Evolutionary conservation across 2,888 invertebrate genomes (phyloP).

Genomic region (Tridacna crocea): DNA sequence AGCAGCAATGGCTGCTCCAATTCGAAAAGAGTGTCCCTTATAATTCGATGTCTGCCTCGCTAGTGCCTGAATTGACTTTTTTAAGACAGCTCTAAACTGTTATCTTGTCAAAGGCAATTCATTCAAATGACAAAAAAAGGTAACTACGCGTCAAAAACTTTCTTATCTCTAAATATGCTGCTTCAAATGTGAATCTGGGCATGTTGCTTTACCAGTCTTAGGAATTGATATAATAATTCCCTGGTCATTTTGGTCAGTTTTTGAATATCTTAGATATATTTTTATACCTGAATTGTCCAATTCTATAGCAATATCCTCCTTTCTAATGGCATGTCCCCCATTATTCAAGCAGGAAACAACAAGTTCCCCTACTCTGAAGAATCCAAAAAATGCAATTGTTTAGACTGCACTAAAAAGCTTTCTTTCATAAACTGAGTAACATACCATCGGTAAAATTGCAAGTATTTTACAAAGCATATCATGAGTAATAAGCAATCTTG

Average conservation of each 20-base stretch:
- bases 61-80: background rate
- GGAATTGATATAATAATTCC: no score
- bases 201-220: no score
- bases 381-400: background rate
- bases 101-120: no score
- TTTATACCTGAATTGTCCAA: background rate
- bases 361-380: background rate
- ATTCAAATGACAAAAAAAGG: background rate
- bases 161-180: background rate
- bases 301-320: background rate
- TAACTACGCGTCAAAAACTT: background rate
- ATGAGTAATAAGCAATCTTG: background rate
- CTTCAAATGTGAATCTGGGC: background rate
- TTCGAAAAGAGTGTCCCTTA: background rate
- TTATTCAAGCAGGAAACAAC: background rate
- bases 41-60: background rate
- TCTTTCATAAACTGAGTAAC: background rate
- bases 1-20: background rate
- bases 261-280: background rate
- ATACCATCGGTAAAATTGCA: background rate
- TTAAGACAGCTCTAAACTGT: no score
- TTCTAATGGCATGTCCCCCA: no score
- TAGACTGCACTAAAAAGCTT: background rate
- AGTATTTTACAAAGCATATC: no score
- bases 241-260: background rate